phyloP scores from a whole-genome alignment of 2,113 vertebrate species.

The Oreochromis tanganicae region DNA sequence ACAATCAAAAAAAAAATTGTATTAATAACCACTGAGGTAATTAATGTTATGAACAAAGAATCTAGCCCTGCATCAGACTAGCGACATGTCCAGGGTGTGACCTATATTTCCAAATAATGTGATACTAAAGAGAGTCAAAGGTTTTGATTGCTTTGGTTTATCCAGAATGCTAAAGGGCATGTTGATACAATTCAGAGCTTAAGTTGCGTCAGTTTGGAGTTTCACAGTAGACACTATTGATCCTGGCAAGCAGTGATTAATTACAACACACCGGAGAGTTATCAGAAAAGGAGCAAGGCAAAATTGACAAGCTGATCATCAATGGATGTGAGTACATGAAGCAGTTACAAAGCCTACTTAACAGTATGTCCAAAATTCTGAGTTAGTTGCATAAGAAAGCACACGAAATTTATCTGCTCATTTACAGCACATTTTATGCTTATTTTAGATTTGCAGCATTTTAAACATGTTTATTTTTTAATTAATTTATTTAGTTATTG shows the following conservation, averaged over 20 bases:
- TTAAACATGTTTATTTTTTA: neutral
- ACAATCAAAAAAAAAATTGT: rapidly evolving
- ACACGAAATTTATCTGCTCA: neutral
- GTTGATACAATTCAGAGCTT: neutral
- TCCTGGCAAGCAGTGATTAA: neutral
- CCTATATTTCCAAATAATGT: neutral
- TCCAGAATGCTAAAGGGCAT: neutral
- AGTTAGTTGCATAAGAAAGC: neutral
- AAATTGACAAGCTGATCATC: neutral
- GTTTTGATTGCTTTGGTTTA: neutral
- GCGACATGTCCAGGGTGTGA: neutral
- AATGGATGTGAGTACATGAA: neutral
- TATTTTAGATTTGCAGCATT: neutral
- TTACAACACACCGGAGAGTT: neutral
- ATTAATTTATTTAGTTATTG: rapidly evolving
- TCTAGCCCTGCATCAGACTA: neutral
- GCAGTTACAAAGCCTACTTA: rapidly evolving
- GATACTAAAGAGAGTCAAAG: neutral
- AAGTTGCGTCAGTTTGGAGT: neutral
- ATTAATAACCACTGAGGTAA: rapidly evolving
- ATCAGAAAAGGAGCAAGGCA: neutral
- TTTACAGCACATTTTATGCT: neutral
- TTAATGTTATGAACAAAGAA: neutral
- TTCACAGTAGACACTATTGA: neutral
- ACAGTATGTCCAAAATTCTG: neutral